Percentiles rank a stretch among this genome's conserved stretches.
Conservation (phyloP, 1,140 invertebrate species). For the Lordiphosa mommai region DNA sequence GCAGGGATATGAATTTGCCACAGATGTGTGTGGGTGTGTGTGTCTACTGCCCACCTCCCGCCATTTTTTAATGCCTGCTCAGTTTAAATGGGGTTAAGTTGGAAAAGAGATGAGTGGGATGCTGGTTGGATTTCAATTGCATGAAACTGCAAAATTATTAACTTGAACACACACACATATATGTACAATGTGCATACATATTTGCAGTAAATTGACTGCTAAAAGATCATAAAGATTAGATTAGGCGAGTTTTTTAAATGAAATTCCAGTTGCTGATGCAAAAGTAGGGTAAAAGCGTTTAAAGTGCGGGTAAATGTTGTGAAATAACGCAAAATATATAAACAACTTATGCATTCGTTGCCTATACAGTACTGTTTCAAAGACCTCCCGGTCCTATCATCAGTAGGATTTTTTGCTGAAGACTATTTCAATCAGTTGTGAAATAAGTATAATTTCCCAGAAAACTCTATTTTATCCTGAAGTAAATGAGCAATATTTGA, state of each 20-base stretch:
- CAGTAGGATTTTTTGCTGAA: too few species aligned
- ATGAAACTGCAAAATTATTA: conserved; percentile 43
- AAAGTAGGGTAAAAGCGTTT: too few species aligned
- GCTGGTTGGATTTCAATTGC: conserved; percentile 53
- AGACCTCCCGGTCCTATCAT: too few species aligned
- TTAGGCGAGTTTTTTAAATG: not conserved
- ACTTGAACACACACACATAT: conserved; percentile 18
- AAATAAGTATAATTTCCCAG: too few species aligned
- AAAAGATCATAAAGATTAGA: conserved; percentile 20
- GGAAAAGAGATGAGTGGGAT: not conserved
- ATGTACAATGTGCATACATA: not conserved
- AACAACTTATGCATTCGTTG: too few species aligned
- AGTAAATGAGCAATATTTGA: too few species aligned
- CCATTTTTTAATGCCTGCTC: conserved; percentile 32
- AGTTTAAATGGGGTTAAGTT: conserved; percentile 66
- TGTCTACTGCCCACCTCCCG: not conserved
- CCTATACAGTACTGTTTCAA: too few species aligned
- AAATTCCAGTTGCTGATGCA: not conserved
- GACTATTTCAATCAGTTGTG: too few species aligned
- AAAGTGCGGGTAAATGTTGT: conserved; percentile 2
- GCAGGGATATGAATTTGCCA: conserved; percentile 59
- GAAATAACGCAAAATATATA: too few species aligned
- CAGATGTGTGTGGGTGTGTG: conserved; percentile 25
- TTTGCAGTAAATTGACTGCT: conserved; percentile 25
- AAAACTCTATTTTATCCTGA: too few species aligned